These are phyloP conservation scores for Adelges cooleyi DNA, from an alignment of 1,140 invertebrate species.

Conservation along the genomic window DNA sequence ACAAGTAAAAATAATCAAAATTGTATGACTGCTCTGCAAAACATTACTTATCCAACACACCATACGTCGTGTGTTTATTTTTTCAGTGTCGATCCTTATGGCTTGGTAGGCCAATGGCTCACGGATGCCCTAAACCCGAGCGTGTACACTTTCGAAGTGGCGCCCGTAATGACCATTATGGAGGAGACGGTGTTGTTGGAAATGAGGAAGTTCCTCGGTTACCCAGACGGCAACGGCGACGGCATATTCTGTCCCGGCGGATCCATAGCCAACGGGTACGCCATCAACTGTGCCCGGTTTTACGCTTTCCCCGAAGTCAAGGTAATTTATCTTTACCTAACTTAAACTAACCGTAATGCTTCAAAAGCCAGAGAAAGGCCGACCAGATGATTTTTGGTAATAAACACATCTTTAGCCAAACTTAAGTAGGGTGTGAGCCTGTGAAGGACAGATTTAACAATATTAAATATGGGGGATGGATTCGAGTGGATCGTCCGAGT, in stretches of 20 bases:
- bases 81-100: constrained; percentile 67
- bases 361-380: too few relatives aligned
- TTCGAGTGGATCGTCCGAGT: too few relatives aligned
- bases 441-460: too few relatives aligned
- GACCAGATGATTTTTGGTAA: too few relatives aligned
- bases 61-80: too few relatives aligned
- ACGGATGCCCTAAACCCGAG: constrained; percentile 76
- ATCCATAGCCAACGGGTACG: constrained; percentile 90
- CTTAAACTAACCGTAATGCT: too few relatives aligned
- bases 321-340: constrained; percentile 39
- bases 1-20: neutral
- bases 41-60: neutral
- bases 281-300: constrained; percentile 77
- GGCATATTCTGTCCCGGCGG: constrained; percentile 93
- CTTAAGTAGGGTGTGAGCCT: too few relatives aligned
- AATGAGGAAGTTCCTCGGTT: constrained; percentile 80
- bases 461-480: too few relatives aligned
- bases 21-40: too few relatives aligned
- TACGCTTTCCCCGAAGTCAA: constrained; percentile 65
- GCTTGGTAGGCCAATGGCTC: constrained; percentile 70
- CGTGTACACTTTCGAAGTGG: constrained; percentile 84
- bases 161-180: constrained; percentile 77
- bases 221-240: constrained; percentile 56
- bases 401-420: too few relatives aligned
- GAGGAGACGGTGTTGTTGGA: constrained; percentile 65